Conservation (phyloP, 92 coral and sea anemone species). For the Epizoanthus fatuus region DNA sequence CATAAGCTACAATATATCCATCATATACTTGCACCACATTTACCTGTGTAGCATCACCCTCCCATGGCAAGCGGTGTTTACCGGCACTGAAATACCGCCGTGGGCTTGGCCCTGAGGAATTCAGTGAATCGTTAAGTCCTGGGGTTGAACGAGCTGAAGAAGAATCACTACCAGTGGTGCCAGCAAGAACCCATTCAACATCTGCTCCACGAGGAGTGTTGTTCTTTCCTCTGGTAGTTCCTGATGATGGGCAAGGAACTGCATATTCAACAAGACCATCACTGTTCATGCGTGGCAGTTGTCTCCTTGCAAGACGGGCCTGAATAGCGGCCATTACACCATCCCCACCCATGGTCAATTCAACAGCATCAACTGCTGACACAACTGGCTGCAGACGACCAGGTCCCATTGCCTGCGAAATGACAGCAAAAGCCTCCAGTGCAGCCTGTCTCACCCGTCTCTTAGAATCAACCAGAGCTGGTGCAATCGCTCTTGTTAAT, state of each 20-base stretch:
- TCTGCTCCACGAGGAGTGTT: slow-evolving; percentile 94
- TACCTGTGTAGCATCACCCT: slow-evolving; percentile 63
- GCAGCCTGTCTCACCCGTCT: slow-evolving; percentile 99
- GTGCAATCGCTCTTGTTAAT: slow-evolving; percentile 89
- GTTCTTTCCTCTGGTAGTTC: slow-evolving; percentile 87
- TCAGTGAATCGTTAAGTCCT: slow-evolving; percentile 89
- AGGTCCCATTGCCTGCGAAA: slow-evolving; percentile 99
- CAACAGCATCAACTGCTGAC: slow-evolving; percentile 91
- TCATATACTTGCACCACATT: neutral
- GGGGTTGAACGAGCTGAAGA: slow-evolving; percentile 97
- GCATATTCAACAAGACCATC: slow-evolving; percentile 99
- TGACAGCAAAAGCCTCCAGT: slow-evolving; percentile 97
- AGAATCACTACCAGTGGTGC: slow-evolving; percentile 86
- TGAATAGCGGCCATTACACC: slow-evolving; percentile 98
- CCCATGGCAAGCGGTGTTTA: slow-evolving; percentile 96
- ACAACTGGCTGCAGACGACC: slow-evolving; percentile 93
- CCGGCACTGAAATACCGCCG: slow-evolving; percentile 96
- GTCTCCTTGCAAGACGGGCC: slow-evolving; percentile 98
- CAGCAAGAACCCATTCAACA: slow-evolving; percentile 99
- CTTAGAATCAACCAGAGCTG: slow-evolving; percentile 93
- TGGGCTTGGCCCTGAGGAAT: slow-evolving; percentile 91
- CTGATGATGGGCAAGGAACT: slow-evolving; percentile 91
- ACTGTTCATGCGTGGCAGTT: slow-evolving; percentile 93
- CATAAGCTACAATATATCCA: too few species aligned
- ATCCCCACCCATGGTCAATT: slow-evolving; percentile 92